These are phyloP conservation scores for Anthrax anthrax DNA, from an alignment of 2,888 invertebrate species.

Conservation along the genomic window DNA sequence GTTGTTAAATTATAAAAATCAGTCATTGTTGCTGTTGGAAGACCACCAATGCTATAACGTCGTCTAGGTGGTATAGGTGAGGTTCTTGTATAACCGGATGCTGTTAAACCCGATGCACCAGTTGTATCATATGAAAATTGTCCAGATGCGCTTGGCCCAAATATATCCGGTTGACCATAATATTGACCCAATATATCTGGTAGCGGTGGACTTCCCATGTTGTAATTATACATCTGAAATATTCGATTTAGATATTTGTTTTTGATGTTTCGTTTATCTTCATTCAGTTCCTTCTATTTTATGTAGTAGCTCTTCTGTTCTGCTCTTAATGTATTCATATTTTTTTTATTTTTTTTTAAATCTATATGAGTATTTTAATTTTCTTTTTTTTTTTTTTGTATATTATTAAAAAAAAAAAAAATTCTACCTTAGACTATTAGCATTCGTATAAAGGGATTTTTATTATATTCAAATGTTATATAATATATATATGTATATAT, in stretches of 20 bases:
- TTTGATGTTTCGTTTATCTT: constrained; percentile 4
- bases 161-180: constrained; percentile 23
- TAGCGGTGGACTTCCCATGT: constrained; percentile 33
- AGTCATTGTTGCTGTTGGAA: constrained; percentile 33
- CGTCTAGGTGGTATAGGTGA: constrained; percentile 21
- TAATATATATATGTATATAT: neutral
- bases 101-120: constrained; percentile 3
- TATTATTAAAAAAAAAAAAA: neutral
- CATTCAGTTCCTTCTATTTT: neutral
- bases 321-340: too few relatives aligned
- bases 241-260: constrained; percentile 23
- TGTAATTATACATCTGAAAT: constrained; percentile 37
- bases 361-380: constrained; percentile 1
- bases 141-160: constrained; percentile 17
- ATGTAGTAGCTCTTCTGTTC: neutral
- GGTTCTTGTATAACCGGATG: constrained; percentile 8
- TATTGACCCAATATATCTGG: constrained; percentile 32
- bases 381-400: constrained; percentile 4
- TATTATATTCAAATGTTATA: too few relatives aligned
- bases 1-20: constrained; percentile 22
- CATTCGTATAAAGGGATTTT: neutral
- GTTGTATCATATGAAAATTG: constrained; percentile 5
- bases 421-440: neutral
- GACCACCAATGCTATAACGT: constrained; percentile 34
- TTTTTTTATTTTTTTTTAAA: constrained; percentile 1